Evolutionary conservation across 2,797 vertebrate species (phyloP).

Genomic region (Danio kyathit): DNA sequence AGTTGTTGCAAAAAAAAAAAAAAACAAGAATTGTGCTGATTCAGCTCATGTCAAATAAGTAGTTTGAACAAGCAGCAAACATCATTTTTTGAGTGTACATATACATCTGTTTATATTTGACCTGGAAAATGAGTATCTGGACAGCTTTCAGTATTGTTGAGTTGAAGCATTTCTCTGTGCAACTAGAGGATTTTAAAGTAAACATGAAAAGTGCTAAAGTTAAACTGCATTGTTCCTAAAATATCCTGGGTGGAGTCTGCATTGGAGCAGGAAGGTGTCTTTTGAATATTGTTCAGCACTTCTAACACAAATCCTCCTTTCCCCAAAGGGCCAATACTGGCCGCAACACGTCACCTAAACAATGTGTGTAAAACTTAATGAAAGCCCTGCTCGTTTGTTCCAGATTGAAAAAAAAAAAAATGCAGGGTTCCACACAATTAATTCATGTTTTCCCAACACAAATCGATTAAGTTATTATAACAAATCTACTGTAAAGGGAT

Average conservation of each 20-base stretch:
- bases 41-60: no score
- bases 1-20: no score
- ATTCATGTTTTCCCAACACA: no score
- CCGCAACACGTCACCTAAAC: slow-evolving; percentile 65
- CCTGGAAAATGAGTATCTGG: not conserved
- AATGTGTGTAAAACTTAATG: slow-evolving; percentile 27
- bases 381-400: slow-evolving; percentile 7
- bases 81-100: not conserved
- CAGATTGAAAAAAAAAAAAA: not conserved
- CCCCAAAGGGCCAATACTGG: slow-evolving; percentile 66
- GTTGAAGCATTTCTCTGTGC: not conserved
- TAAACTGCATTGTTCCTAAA: slow-evolving; percentile 70
- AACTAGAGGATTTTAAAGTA: not conserved
- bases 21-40: no score
- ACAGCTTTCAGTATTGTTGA: not conserved
- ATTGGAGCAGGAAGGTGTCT: slow-evolving; percentile 60
- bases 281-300: slow-evolving; percentile 62
- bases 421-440: no score
- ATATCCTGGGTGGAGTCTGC: slow-evolving; percentile 73
- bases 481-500: no score
- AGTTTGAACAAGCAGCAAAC: no score
- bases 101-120: not conserved
- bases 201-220: not conserved
- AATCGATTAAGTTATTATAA: no score
- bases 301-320: slow-evolving; percentile 67